phyloP scores from a whole-genome alignment of 2,888 invertebrate species.

The Andrena flavipes region DNA sequence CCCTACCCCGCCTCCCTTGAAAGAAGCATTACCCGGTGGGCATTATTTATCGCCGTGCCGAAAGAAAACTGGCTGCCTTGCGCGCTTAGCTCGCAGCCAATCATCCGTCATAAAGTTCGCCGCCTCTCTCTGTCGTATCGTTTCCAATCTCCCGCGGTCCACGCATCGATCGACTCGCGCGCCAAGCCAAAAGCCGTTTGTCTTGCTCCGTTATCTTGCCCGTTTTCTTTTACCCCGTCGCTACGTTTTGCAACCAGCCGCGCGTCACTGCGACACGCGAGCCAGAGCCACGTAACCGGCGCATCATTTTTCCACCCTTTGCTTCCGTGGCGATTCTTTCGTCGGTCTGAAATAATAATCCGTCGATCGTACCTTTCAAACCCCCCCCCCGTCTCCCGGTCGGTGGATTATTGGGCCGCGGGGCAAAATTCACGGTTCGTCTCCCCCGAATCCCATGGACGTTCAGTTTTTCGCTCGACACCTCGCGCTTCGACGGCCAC shows the following conservation, averaged over 20 bases:
- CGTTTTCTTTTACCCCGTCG: slow-evolving; percentile 19
- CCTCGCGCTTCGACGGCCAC: slow-evolving; percentile 51
- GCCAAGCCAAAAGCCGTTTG: slow-evolving; percentile 34
- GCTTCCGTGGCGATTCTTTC: not conserved
- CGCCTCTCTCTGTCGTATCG: slow-evolving; percentile 37
- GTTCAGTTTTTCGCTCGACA: slow-evolving; percentile 67
- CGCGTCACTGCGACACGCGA: not conserved
- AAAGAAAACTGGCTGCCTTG: slow-evolving; percentile 53
- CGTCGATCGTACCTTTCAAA: slow-evolving; percentile 38
- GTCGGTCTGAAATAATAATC: slow-evolving; percentile 60
- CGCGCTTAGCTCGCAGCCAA: slow-evolving; percentile 31
- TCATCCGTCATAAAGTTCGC: slow-evolving; percentile 61
- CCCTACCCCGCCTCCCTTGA: not conserved
- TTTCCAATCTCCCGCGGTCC: slow-evolving; percentile 12
- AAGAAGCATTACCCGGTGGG: slow-evolving; percentile 1
- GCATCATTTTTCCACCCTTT: not conserved
- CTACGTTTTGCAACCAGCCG: not conserved
- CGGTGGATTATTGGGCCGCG: slow-evolving; percentile 54
- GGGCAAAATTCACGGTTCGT: slow-evolving; percentile 63
- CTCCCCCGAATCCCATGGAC: slow-evolving; percentile 52
- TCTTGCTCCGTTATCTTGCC: slow-evolving; percentile 22
- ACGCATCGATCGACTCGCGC: slow-evolving; percentile 41
- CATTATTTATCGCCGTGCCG: slow-evolving; percentile 43
- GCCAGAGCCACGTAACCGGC: not conserved
- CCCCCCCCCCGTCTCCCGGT: not conserved